Evolutionary conservation across 53 echinoderm and acorn worm genomes (phyloP), one percentile per base, ranked within the genome.

Genomic region (Actinopyga echinites): DNA sequence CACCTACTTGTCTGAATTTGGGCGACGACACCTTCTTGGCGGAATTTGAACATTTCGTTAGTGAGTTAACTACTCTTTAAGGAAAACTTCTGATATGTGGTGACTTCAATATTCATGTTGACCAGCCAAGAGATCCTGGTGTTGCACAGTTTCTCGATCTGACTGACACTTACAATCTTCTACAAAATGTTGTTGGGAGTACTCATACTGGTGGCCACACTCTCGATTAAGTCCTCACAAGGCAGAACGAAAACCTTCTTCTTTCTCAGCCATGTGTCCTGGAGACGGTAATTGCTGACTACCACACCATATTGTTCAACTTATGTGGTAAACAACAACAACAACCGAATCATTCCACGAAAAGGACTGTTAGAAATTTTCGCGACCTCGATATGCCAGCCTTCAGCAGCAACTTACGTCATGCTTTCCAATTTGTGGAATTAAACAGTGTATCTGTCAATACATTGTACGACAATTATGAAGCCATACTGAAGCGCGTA

Each of bases 101-200:
- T 19, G 67, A 67, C 36, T 67, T 67, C 35, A 67, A 34, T 38
- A 67, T 67, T 15, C 67, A 67, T 67, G 34, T 67, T 3, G 37
- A 67, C 37, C 67, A 67, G n/a, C 36, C 22, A 4, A 35, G 8
- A n/a, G 36, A 67, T n/a, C 67, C 67, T 35, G 67, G 35, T 13
- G 67, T 34, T n/a, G 12, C 17, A 2, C 3, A 34, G 1, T 67
- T 67, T 35, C 13, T 67, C 8, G 67, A 34, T 38, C 34, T 67
- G 8, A 35, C 33, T 17, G 67, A 34, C 36, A 32, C 67, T 3
- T 40, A 17, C 36, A 35, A 32, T 15, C 34, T 34, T n/a, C 67
- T 13, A 67, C 67, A 67, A 13, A 67, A 67, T 17, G 35, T 67
- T n/a, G 36, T 34, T 20, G 67, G 40, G 10, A 67, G 67, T 38